Base-by-base conservation (phyloP, 2,113 vertebrate species). In the Daubentonia madagascariensis region DNA sequence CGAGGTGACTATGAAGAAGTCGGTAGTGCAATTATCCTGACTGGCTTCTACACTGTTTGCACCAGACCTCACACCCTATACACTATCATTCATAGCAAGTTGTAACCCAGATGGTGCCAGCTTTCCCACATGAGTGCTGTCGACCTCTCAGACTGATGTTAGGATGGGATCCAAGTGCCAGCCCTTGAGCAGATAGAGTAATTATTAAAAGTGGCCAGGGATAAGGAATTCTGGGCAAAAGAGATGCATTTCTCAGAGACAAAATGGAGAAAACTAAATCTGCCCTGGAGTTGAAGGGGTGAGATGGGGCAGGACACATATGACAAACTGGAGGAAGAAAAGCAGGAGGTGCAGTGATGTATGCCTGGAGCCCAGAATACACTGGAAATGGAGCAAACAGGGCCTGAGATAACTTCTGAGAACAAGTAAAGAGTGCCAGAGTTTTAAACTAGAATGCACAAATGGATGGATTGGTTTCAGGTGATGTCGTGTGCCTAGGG, bases 231-330 rank as follows among this genome's bases (percentile, higher is more conserved):
- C 32, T 32, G 35, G 4, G n/a, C 40, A 48, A 72, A 75, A 91
- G 30, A 93, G n/a, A 84, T 2, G 23, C 22, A 35, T 87, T 83
- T 90, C 63, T 87, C 63, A 59, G 32, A 84, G 13, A 84, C 43
- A 85, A 89, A 90, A 43, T 50, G 78, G 13, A 87, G 48, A 28
- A 92, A 63, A 79, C 5, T 8, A 75, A 65, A 37, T 50, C 18
- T 81, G 7, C 8, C 23, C 20, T 63, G 35, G 81, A 23, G 50
- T 54, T 63, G 40, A 50, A 93, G 32, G 35, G 17, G 1, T 16
- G 1, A 35, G 4, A 1, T 1, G 8, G 57, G 40, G 37, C 22
- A 72, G 45, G 65, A 45, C 16, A 20, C 5, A 23, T 20, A 45
- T 12, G 1, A 18, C 7, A 48, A 48, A 16, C 16, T 22, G 9